Evolutionary conservation across 2,888 invertebrate species (phyloP), one percentile per base, ranked within the genome.

Genomic region (Oscheius sp.): DNA sequence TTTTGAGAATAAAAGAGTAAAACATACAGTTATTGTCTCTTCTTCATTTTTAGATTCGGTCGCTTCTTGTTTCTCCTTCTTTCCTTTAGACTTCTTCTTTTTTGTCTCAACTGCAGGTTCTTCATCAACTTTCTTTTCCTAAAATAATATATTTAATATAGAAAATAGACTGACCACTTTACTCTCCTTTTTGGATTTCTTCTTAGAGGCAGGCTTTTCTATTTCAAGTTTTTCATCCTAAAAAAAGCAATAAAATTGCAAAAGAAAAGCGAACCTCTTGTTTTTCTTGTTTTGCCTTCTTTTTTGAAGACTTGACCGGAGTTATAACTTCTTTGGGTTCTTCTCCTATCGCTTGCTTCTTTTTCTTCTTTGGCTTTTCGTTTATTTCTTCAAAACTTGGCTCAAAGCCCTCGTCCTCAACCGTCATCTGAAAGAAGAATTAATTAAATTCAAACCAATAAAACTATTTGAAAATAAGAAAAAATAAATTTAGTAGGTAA

Each of bases 331-430:
- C 25, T 25, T 17, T n/a, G 25, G 25, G 39, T 39, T 39, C 27
- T n/a, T 42, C 42, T 37, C 42, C 15, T 8, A 39, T n/a, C 42
- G 12, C n/a, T 42, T 64, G 25, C 58, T 71, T 75, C 65, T 70
- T 48, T 50, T 70, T 70, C 27, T 77, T 70, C 52, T 72, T 75
- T 1, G 63, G 61, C 17, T 66, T 57, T n/a, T 15, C 42, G 31
- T 74, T 71, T 33, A 67, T 27, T 5, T 78, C 77, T n/a, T n/a
- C n/a, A 34, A 75, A 73, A n/a, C 53, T 69, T 20, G 73, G 73
- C 69, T 78, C 78, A 17, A 77, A 50, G 34, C 77, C 77, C 42
- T 71, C 71, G 42, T 77, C 77, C 52, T 77, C 77, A 12, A 53
- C 34, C 20, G 65, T 34, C 65, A 65, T 65, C 27, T 27, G 33